Evolutionary conservation across 2,797 vertebrate genomes (phyloP).

Genomic region (Pipistrellus pygmaeus): DNA sequence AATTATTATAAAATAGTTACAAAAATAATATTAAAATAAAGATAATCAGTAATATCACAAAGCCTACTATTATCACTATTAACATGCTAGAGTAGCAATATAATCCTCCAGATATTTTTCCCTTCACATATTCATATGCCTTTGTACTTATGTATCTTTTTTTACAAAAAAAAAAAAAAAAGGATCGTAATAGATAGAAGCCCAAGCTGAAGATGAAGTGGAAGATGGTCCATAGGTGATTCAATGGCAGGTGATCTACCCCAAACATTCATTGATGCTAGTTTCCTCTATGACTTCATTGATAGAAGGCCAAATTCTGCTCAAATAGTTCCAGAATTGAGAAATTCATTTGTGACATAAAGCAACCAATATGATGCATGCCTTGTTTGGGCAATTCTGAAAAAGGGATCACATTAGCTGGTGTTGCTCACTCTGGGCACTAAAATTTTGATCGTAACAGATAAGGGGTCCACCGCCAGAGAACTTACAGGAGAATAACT

Average conservation of each 20-base stretch:
- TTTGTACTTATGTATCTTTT: background rate
- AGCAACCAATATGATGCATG: background rate
- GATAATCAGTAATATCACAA: background rate
- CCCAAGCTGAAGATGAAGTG: background rate
- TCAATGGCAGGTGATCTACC: background rate
- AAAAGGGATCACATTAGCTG: background rate
- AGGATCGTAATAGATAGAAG: too few relatives aligned
- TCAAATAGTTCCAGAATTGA: constrained; percentile 10
- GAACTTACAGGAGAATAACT: background rate
- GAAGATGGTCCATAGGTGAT: background rate
- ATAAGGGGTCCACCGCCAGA: background rate
- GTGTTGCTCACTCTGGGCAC: background rate
- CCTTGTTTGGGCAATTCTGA: background rate
- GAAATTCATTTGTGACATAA: background rate
- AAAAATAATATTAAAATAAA: background rate
- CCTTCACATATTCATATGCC: background rate
- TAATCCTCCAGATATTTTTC: background rate
- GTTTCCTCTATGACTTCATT: background rate
- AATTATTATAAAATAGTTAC: background rate
- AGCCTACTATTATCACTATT: background rate
- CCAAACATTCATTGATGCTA: background rate
- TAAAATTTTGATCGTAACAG: background rate
- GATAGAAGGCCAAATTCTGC: background rate
- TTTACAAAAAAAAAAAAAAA: background rate
- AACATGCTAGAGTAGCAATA: background rate